Percentiles rank a stretch among this genome's conserved stretches.
phyloP scores from a whole-genome alignment of 2,797 vertebrate genomes.

The Pipistrellus nathusii region DNA sequence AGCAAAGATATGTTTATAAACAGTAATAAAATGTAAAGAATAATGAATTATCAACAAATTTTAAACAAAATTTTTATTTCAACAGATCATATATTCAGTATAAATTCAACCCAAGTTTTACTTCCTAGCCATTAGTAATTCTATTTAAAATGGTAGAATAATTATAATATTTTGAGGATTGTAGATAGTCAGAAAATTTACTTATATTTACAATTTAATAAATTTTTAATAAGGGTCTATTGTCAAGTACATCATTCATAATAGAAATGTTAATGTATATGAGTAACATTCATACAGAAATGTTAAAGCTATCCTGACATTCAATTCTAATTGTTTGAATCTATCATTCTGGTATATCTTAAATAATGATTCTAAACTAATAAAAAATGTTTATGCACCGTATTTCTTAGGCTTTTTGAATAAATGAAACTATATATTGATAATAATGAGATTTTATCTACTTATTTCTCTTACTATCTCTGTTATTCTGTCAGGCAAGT shows the following conservation, averaged over 20 bases:
- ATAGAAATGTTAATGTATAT: neutral
- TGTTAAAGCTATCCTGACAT: neutral
- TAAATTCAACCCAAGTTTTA: neutral
- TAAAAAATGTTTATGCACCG: neutral
- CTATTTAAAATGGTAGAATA: slow-evolving; percentile 22
- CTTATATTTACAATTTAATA: neutral
- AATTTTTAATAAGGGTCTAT: neutral
- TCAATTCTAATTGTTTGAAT: neutral
- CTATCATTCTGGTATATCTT: slow-evolving; percentile 1
- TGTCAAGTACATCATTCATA: neutral
- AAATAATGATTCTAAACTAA: neutral
- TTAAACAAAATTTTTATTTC: slow-evolving; percentile 19
- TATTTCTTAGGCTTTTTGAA: neutral
- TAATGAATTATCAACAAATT: slow-evolving; percentile 15
- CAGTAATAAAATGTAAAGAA: neutral
- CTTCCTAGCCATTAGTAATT: neutral
- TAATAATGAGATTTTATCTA: neutral
- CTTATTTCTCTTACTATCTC: neutral
- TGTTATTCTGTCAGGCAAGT: neutral
- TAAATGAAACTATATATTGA: neutral
- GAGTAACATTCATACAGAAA: neutral
- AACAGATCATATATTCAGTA: neutral
- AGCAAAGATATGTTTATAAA: slow-evolving; percentile 1
- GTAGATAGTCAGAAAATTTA: slow-evolving; percentile 13
- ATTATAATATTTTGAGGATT: neutral